Base-by-base conservation (phyloP, 2,113 vertebrate species). In the Megatriorchis doriae region DNA sequence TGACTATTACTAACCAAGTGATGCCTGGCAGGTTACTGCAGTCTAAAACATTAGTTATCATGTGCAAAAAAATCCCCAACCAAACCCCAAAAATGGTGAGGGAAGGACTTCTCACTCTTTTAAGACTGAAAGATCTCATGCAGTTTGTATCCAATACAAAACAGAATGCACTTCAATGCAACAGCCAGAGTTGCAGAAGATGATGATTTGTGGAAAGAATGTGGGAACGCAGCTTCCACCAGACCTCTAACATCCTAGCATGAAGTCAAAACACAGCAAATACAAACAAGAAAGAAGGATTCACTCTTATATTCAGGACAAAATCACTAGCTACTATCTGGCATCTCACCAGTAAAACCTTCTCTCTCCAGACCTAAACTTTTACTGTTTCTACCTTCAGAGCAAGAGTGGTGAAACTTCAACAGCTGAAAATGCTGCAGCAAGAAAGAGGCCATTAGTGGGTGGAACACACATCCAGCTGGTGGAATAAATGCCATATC, bases 361-460 rank as follows among this genome's bases (percentile, higher is more conserved):
- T 10, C 27, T 50, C 59, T 61, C 52, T 63, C 36, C 31, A 67
- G 63, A 90, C 12, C 20, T 47, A 34, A 86, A 88, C 18, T 34
- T 81, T 12, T 38, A 67, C 45, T n/a, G 19, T 63, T 86, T 89
- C 38, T 93, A 42, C 23, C 26, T 71, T 34, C 40, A 86, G 38
- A 90, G 14, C 26, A 55, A 22, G 45, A 82, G 59, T 5, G 13
- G 14, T 38, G 50, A 29, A 58, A 86, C 22, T 87, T 61, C 48
- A 90, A 58, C 63, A 86, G 55, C 38, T 86, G 80, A 92, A 95
- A 92, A 93, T 61, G 23, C 31, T 70, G 38, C 61, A 82, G 20
- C 19, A 81, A 50, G 40, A 58, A 86, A 80, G 29, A 74, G 8
- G 14, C 47, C 21, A 26, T 42, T 32, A 43, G 14, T 27, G 40